Percentiles rank a stretch among this genome's conserved stretches.
Conservation (phyloP, 1,140 invertebrate species). For the Glossosoma conforme region DNA sequence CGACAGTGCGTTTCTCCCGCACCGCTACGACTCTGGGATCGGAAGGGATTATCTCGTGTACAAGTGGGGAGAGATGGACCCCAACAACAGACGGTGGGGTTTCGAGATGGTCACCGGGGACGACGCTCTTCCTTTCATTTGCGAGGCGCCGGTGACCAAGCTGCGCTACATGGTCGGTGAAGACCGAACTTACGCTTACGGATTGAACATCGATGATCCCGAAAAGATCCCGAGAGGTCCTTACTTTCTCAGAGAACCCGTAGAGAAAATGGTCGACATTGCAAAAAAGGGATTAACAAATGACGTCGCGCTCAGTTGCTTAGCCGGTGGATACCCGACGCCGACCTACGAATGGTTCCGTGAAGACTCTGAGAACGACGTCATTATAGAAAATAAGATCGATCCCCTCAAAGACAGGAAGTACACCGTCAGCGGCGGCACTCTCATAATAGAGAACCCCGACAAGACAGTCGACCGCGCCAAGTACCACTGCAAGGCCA, state of each 20-base stretch:
- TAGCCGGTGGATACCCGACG: conserved; percentile 84
- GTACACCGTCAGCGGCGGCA: conserved; percentile 87
- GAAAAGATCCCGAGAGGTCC: conserved; percentile 79
- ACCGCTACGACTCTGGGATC: conserved; percentile 45
- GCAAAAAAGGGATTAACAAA: conserved; percentile 65
- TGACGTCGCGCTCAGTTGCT: conserved; percentile 73
- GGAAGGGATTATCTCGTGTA: conserved; percentile 56
- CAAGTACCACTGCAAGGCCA: conserved; percentile 86
- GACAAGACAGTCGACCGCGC: conserved; percentile 75
- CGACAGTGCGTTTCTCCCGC: conserved; percentile 72
- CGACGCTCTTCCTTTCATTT: conserved; percentile 78
- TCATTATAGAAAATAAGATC: conserved; percentile 63
- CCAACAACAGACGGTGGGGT: conserved; percentile 74
- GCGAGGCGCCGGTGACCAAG: conserved; percentile 69
- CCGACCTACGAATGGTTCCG: conserved; percentile 90
- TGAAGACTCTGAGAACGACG: conserved; percentile 80
- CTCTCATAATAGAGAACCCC: conserved; percentile 84
- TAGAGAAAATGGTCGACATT: conserved; percentile 76
- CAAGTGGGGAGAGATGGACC: conserved; percentile 67
- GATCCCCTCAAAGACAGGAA: conserved; percentile 69
- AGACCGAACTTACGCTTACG: conserved; percentile 78
- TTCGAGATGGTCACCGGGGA: conserved; percentile 72
- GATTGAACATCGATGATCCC: conserved; percentile 67
- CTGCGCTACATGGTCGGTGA: conserved; percentile 70
- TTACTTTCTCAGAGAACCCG: conserved; percentile 81